A percentile compares a stretch with the other conserved stretches of the same genome.
These are phyloP conservation scores for Cyaniris semiargus DNA, from an alignment of 2,888 invertebrate genomes.

Conservation along the genomic window DNA sequence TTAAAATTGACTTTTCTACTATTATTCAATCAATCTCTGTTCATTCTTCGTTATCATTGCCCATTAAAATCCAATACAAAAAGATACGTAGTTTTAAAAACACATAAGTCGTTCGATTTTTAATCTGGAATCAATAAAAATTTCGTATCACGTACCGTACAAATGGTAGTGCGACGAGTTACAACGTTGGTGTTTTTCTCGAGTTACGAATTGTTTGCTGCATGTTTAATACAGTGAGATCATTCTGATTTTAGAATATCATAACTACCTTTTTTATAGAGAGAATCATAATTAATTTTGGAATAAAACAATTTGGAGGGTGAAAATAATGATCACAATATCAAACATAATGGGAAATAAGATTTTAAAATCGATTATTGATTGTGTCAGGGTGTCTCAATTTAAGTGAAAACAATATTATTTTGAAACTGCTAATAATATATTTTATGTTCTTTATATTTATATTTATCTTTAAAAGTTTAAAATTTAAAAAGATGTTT, in stretches of 20 bases:
- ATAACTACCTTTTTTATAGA: background rate
- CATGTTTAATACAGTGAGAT: background rate
- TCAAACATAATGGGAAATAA: no score
- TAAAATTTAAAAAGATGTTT: no score
- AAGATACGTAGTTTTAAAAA: background rate
- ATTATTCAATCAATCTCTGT: background rate
- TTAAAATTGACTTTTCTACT: no score
- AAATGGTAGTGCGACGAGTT: background rate
- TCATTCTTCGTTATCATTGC: background rate
- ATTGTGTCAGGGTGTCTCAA: no score
- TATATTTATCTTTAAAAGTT: no score
- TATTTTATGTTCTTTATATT: no score
- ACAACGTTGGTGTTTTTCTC: background rate
- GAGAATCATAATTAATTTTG: background rate
- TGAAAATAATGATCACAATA: no score
- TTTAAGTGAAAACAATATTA: no score
- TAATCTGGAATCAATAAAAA: conserved; percentile 17
- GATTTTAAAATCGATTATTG: no score
- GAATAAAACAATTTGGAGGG: background rate
- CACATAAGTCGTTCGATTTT: background rate
- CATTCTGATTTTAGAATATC: background rate
- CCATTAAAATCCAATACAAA: background rate
- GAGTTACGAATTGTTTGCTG: background rate
- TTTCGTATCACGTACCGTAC: conserved; percentile 18
- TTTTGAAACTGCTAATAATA: no score